phyloP scores from a whole-genome alignment of 2,797 vertebrate genomes.

The Orestias chungarensis region DNA sequence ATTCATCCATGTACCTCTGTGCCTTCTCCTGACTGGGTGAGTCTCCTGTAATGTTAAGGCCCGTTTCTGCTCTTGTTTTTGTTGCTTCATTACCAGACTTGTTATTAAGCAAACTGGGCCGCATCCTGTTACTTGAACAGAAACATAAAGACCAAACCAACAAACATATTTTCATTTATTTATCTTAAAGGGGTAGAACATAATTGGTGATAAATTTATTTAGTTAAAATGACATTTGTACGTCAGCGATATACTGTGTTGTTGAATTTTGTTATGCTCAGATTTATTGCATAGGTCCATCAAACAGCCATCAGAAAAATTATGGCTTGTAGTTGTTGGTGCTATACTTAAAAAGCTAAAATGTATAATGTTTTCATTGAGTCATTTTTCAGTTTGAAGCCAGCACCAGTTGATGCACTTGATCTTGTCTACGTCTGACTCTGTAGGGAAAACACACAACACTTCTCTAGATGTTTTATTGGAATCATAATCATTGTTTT shows the following conservation, averaged over 20 bases:
- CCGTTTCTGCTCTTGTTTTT: slow-evolving; percentile 25
- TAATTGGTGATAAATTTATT: slow-evolving; percentile 44
- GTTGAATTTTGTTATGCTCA: slow-evolving; percentile 12
- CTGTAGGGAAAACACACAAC: neutral
- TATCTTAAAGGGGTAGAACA: slow-evolving; percentile 38
- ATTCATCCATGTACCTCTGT: slow-evolving; percentile 62
- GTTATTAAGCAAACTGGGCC: slow-evolving; percentile 35
- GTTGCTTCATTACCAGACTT: slow-evolving; percentile 41
- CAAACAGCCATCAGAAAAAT: slow-evolving; percentile 9
- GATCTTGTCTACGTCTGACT: too few relatives aligned
- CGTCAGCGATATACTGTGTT: neutral
- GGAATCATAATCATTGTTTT: neutral
- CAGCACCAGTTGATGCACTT: slow-evolving; percentile 10
- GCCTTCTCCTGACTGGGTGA: slow-evolving; percentile 68
- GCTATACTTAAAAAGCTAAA: slow-evolving; percentile 49
- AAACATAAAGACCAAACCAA: slow-evolving; percentile 18
- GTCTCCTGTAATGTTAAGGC: slow-evolving; percentile 30
- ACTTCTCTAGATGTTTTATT: neutral
- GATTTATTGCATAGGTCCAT: slow-evolving; percentile 25
- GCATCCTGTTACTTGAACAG: slow-evolving; percentile 65
- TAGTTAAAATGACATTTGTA: slow-evolving; percentile 20
- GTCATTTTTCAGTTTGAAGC: slow-evolving; percentile 25
- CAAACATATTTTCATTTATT: slow-evolving; percentile 21
- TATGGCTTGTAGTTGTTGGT: slow-evolving; percentile 54
- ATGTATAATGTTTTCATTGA: slow-evolving; percentile 12